Conservation (phyloP, 2,888 invertebrate genomes). For the Tenthredo livida region DNA sequence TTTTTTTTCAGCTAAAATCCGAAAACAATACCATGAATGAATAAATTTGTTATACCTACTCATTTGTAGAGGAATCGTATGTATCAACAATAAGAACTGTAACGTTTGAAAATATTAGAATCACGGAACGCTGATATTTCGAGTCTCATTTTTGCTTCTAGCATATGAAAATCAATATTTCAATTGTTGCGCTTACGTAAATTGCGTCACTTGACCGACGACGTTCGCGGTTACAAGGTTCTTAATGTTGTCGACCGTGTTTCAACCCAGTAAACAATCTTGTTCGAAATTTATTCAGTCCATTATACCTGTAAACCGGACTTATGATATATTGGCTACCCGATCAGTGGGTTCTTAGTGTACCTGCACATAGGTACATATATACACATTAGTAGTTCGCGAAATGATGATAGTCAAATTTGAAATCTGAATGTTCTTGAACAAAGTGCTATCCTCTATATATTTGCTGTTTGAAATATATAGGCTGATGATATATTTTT, state of each 20-base stretch:
- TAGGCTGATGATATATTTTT: neutral
- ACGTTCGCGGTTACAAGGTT: constrained; percentile 34
- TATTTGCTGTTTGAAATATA: neutral
- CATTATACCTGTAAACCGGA: constrained; percentile 18
- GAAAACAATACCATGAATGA: neutral
- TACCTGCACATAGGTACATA: neutral
- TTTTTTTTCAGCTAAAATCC: neutral
- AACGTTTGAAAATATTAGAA: neutral
- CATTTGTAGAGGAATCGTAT: neutral
- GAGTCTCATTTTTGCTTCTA: neutral
- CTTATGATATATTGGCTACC: constrained; percentile 27
- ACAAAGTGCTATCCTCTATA: neutral
- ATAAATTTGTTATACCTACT: neutral
- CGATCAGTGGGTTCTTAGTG: neutral
- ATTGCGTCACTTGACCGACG: constrained; percentile 42
- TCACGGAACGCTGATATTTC: neutral
- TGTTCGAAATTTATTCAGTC: constrained; percentile 47
- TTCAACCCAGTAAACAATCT: constrained; percentile 34
- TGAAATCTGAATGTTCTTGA: constrained; percentile 14
- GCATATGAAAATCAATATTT: constrained; percentile 18
- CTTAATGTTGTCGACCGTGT: constrained; percentile 49
- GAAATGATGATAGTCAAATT: neutral
- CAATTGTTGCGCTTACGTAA: neutral
- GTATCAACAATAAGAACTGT: neutral
- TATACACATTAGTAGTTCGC: neutral